phyloP scores from a whole-genome alignment of 1,140 invertebrate species.

The Monomorium pharaonis region DNA sequence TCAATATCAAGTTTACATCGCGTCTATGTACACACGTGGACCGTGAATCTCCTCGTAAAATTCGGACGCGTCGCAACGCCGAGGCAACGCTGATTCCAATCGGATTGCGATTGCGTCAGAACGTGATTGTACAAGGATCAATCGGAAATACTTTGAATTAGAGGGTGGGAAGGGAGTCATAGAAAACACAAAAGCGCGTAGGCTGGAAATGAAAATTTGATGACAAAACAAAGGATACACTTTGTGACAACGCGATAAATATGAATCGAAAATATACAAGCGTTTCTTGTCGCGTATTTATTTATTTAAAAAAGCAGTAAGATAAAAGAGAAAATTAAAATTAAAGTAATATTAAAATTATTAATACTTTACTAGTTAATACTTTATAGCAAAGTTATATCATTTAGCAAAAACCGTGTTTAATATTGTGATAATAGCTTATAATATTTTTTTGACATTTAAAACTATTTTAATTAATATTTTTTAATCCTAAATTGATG shows the following conservation, averaged over 20 bases:
- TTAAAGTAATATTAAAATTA: background rate
- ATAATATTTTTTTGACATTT: too few species aligned
- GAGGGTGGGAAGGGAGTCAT: too few species aligned
- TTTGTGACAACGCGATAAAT: background rate
- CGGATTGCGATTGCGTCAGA: slow-evolving; percentile 25
- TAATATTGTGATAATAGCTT: too few species aligned
- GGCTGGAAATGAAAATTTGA: background rate
- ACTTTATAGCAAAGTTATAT: background rate
- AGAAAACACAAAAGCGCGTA: background rate
- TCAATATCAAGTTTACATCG: slow-evolving; percentile 77
- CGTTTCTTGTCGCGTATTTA: too few species aligned
- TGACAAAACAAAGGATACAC: background rate
- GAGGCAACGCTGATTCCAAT: background rate
- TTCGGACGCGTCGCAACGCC: background rate
- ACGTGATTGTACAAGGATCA: background rate
- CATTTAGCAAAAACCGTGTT: background rate
- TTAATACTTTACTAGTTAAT: background rate
- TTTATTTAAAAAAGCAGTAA: too few species aligned
- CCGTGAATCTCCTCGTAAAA: slow-evolving; percentile 21
- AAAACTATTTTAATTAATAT: background rate
- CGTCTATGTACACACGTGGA: slow-evolving; percentile 74
- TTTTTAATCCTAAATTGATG: background rate
- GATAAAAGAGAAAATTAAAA: too few species aligned
- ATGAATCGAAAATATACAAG: background rate
- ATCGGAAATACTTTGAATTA: background rate